Conservation (phyloP, 2,888 invertebrate species). For the Aromia moschata region DNA sequence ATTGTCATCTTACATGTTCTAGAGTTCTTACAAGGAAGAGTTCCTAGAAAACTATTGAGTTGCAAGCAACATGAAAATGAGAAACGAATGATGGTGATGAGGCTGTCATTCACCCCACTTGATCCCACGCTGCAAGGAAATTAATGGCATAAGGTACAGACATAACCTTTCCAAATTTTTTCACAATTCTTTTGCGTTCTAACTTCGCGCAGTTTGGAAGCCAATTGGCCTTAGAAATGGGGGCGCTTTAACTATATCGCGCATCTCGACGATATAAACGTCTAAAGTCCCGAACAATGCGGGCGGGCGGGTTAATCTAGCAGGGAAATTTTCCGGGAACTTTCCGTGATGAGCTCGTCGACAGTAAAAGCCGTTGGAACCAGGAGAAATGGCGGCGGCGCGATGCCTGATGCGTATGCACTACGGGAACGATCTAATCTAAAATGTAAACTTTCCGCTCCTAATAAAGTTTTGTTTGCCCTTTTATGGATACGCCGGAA, state of each 20-base stretch:
- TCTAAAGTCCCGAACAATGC: conserved; percentile 3
- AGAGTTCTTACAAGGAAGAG: no score
- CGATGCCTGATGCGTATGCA: conserved; percentile 17
- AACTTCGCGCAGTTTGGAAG: no score
- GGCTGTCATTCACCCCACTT: no score
- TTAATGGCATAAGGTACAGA: no score
- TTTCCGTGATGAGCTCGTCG: conserved; percentile 21
- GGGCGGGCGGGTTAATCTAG: not conserved
- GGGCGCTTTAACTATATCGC: not conserved
- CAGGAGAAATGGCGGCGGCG: conserved; percentile 17
- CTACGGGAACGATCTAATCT: conserved; percentile 29
- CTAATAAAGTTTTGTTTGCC: conserved; percentile 25
- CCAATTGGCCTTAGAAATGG: no score
- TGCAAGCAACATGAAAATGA: no score
- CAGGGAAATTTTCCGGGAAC: conserved; percentile 8
- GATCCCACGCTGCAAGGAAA: no score
- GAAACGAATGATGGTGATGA: no score
- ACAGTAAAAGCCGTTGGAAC: conserved; percentile 17
- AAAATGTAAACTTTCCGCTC: conserved; percentile 30
- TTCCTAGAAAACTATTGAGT: no score
- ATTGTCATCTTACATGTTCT: no score
- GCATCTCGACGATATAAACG: conserved; percentile 5
- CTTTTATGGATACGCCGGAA: conserved; percentile 22
- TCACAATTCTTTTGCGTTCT: no score
- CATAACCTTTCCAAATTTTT: no score